phyloP scores from a whole-genome alignment of 2,113 vertebrate species.

The Pyrgilauda ruficollis region DNA sequence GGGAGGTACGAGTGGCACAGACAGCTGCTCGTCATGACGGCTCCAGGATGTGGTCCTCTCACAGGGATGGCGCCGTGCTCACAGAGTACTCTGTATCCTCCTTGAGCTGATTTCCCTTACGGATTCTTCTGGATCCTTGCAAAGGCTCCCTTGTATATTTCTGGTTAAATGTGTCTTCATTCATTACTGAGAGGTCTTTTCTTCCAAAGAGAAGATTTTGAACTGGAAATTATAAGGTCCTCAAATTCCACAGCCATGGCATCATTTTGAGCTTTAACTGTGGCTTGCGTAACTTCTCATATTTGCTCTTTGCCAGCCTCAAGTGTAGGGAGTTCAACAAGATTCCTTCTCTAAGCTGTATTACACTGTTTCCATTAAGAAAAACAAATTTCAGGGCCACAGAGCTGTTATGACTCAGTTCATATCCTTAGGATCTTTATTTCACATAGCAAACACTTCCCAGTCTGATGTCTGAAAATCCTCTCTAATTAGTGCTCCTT shows the following conservation, averaged over 20 bases:
- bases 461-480: not conserved
- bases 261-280: not conserved
- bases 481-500: conserved; percentile 32
- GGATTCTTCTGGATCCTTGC: not conserved
- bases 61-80: accelerated
- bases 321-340: not conserved
- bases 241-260: not conserved
- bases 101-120: not conserved
- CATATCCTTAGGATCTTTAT: not conserved
- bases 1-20: not conserved
- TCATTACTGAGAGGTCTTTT: not conserved
- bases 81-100: not conserved
- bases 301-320: conserved; percentile 1
- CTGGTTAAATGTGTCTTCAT: not conserved
- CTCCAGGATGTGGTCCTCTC: not conserved
- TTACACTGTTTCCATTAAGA: conserved; percentile 24
- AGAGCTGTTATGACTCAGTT: conserved; percentile 42
- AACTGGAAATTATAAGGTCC: not conserved
- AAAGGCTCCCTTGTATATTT: not conserved
- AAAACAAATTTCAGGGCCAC: conserved; percentile 36
- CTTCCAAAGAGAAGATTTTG: not conserved
- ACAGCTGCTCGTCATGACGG: accelerated
- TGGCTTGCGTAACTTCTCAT: not conserved
- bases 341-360: not conserved
- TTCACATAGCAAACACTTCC: not conserved